Base-by-base conservation (phyloP, 2,797 vertebrate genomes). In the Bovichtus variegatus region DNA sequence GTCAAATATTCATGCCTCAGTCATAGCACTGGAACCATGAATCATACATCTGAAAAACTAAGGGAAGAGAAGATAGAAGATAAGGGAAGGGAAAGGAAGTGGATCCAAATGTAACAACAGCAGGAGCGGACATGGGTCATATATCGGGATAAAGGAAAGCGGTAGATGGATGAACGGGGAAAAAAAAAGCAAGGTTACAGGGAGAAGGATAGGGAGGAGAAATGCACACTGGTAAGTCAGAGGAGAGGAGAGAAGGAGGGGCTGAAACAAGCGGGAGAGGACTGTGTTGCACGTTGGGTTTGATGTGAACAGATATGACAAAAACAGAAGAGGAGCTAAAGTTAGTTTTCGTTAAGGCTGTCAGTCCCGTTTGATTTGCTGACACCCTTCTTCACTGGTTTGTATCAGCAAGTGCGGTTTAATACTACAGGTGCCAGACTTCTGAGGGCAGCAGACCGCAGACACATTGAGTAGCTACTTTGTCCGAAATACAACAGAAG, bases 1-100 rank as follows among this genome's bases (percentile, higher is more conserved):
- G 78, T 93, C 81, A 93, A 92, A 92, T 91, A 92, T 92, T 70
- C 74, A 93, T 91, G 78, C 66, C 64, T 80, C 75, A 85, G 87
- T 89, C 85, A 76, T 61, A 77, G 78, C 44, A 1, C 83, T 81
- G 71, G 65, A 82, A 78, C 78, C 75, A 86, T 91, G 69, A 93
- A 93, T 92, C 92, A 93, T 89, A 86, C 72, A 89, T 89, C 72
- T 91, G 71, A 76, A 67, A 87, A 80, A 87, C 51, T 21, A 25
- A 40, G 50, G 25, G 11, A 58, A 27, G 41, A 23, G 71, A 64
- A 76, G 59, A 75, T 34, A 23, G 71, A 64, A 76, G 59, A 75
- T 34, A 53, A 76, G 70, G 9, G 25, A 51, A 40, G 23, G 43
- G 46, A 62, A 62, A 29, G 44, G 61, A 72, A 81, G 71, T 27